Evolutionary conservation across 1,140 invertebrate genomes (phyloP), one percentile per base, ranked within the genome.

Genomic region (Asobara japonica): DNA sequence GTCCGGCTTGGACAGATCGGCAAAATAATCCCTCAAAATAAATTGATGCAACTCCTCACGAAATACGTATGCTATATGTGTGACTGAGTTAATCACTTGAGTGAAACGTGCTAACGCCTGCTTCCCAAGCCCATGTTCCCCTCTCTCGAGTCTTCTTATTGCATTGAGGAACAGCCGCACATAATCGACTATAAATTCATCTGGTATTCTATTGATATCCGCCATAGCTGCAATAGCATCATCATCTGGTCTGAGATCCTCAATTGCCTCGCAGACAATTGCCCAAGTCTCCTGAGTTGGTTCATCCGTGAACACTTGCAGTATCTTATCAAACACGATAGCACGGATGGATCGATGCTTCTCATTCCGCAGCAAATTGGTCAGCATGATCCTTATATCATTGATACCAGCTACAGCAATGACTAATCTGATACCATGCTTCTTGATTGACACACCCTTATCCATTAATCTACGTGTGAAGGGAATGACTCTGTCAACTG

Each of bases 391-490:
- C 0, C 29, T 16, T 3, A 78, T 41, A 4, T 83, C 36, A 0
- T 74, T 33, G 0, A 68, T 25, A 3, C 77, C 8, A 0, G 77
- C 74, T 2, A 80, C 56, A 0, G 65, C 6, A 18, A 22, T 69
- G 41, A 86, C 71, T 6, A 86, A 4, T 31, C 80, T 76, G 10
- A 86, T 78, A 0, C 80, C 79, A 3, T 82, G 79, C 38, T 85
- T 85, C 5, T 70, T 78, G 0, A 81, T 67, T 3, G 81, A 77
- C 0, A 84, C 74, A 6, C 74, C 70, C 30, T 76, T 51, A 0
- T 41, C 64, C 0, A 72, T 7, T 3, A 85, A 68, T 4, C 29
- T 71, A 13, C 36, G 68, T 0, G 76, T 74, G 27, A 83, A 78
- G 0, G 62, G 0, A 3, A 78, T 16, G 0, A 80, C 73, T 10